Conservation (phyloP, 2,888 invertebrate species). For the Folsomia candida region DNA sequence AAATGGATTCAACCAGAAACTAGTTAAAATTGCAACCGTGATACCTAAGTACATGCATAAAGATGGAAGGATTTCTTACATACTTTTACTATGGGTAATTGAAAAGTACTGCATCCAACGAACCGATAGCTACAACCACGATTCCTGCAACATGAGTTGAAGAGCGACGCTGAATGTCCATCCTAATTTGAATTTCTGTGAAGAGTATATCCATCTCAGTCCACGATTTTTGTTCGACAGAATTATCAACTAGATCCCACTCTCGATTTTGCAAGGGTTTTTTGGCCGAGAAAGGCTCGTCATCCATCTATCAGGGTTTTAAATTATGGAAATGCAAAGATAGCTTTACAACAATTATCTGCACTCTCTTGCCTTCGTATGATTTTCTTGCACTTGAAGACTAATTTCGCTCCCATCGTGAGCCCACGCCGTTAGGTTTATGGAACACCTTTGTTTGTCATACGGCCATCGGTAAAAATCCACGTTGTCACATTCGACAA, state of each 20-base stretch:
- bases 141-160: constrained; percentile 27
- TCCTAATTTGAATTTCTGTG: constrained; percentile 19
- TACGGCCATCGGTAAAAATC: constrained; percentile 38
- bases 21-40: constrained; percentile 21
- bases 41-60: constrained; percentile 21
- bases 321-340: not conserved
- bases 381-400: constrained; percentile 4
- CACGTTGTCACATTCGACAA: constrained; percentile 16
- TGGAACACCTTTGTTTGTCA: constrained; percentile 26
- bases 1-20: constrained; percentile 37
- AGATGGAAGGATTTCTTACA: not conserved
- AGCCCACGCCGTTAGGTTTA: constrained; percentile 25
- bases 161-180: constrained; percentile 21
- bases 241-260: constrained; percentile 21
- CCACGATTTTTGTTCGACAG: not conserved
- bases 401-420: constrained; percentile 21
- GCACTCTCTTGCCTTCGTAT: constrained; percentile 16
- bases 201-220: not conserved
- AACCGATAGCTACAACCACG: constrained; percentile 27
- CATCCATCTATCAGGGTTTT: constrained; percentile 8
- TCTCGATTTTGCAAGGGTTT: constrained; percentile 19
- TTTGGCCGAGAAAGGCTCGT: not conserved
- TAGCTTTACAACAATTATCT: not conserved
- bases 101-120: not conserved
- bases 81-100: not conserved